Conservation (phyloP, 2,113 vertebrate species). For the Apaloderma vittatum region DNA sequence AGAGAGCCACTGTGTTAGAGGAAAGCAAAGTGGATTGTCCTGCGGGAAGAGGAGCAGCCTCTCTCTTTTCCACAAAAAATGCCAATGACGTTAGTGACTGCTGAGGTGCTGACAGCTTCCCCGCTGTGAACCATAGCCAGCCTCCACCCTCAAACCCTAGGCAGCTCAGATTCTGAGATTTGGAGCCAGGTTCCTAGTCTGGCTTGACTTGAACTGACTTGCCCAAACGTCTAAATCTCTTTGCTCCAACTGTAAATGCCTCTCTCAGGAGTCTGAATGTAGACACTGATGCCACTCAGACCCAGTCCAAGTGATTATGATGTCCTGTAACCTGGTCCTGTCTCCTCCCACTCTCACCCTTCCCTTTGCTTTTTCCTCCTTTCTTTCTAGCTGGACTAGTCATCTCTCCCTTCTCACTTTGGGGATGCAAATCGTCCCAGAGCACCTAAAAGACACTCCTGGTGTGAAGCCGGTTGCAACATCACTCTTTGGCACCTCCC, state of each 20-base stretch:
- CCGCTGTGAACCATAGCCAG: accelerated
- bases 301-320: not conserved
- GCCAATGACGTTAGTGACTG: not conserved
- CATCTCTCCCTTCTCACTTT: not conserved
- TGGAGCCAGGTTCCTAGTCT: not conserved
- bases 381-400: not conserved
- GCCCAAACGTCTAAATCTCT: not conserved
- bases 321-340: not conserved
- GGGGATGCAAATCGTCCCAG: not conserved
- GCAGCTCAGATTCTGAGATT: not conserved
- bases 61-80: not conserved
- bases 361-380: not conserved
- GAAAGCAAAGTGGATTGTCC: not conserved
- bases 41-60: not conserved
- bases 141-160: not conserved
- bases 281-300: not conserved
- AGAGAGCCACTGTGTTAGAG: not conserved
- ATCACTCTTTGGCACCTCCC: not conserved
- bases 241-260: not conserved
- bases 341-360: not conserved
- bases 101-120: not conserved
- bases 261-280: not conserved
- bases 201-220: not conserved
- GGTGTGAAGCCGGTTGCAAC: not conserved
- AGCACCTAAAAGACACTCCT: not conserved